Evolutionary conservation across 2,797 vertebrate genomes (phyloP), one percentile per base, ranked within the genome.

Genomic region (Chelon auratus): DNA sequence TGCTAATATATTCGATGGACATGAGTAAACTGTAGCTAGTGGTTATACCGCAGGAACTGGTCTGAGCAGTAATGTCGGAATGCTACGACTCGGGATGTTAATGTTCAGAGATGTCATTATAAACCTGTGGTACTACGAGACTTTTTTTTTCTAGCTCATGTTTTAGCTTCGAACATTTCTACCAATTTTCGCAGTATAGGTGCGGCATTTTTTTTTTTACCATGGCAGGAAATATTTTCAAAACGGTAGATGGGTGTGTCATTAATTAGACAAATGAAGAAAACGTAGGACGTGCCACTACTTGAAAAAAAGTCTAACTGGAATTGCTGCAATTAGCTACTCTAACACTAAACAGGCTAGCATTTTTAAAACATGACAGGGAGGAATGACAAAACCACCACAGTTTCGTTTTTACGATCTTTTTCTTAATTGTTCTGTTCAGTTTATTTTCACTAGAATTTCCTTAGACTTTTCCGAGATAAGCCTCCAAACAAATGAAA

Each of bases 211-310:
- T 43, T n/a, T 33, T 33, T 9, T 43, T 62, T 61, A 26, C 53
- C 39, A 13, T 8, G 81, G 40, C 62, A 64, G 80, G 73, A 81
- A 83, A 62, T 13, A 9, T 45, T 61, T 48, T 4, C 14, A 54
- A 22, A 12, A 4, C 13, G 22, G 12, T 2, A 40, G 2, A 37
- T 54, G 80, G 87, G 86, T 59, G 78, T 72, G 63, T 14, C 57
- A 2, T 4, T 30, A 17, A 62, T 55, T 39, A 51, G 13, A 9
- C 13, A 9, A 20, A 47, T 6, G 0, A 18, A n/a, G 36, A 58
- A 12, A 59, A 17, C 3, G 10, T 9, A 42, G 48, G 51, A 43
- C 51, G 22, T 52, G 56, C 7, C n/a, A 9, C 5, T 4, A 15
- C 56, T 14, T 50, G 57, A 68, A 1, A 47, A 47, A 24, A 5